Evolutionary conservation across 2,797 vertebrate genomes (phyloP).

Genomic region (Rhinophrynus dorsalis): DNA sequence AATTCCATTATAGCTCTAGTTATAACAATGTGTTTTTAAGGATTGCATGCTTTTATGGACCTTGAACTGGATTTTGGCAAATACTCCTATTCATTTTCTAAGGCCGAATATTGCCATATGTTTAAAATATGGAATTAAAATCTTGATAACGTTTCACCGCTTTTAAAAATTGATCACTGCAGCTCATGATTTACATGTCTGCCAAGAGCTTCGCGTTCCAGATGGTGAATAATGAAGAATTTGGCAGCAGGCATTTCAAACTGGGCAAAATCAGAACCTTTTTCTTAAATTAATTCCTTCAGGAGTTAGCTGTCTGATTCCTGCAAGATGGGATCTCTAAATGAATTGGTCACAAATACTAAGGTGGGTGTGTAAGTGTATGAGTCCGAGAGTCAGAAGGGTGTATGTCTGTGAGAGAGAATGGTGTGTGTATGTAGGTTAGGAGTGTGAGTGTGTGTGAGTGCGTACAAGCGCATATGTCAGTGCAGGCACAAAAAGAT

Average conservation of each 20-base stretch:
- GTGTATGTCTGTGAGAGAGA: neutral
- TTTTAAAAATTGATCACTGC: conserved; percentile 46
- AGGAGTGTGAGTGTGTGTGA: no score
- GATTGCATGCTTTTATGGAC: conserved; percentile 46
- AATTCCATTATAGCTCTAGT: conserved; percentile 34
- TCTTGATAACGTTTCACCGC: conserved; percentile 49
- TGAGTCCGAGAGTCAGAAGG: neutral
- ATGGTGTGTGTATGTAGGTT: neutral
- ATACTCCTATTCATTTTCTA: conserved; percentile 40
- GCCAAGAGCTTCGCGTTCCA: conserved; percentile 44
- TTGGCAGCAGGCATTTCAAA: conserved; percentile 33
- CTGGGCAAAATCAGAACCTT: conserved; percentile 38
- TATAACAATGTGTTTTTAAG: conserved; percentile 39
- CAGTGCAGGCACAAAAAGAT: no score
- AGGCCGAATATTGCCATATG: conserved; percentile 48
- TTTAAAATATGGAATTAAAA: conserved; percentile 50
- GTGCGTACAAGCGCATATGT: no score
- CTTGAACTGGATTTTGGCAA: conserved; percentile 48
- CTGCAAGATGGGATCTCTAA: neutral
- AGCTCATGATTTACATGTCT: conserved; percentile 45
- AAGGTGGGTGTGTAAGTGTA: neutral
- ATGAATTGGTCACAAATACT: neutral
- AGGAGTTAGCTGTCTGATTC: conserved; percentile 29
- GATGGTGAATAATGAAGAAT: conserved; percentile 49
- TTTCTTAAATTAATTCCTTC: conserved; percentile 37